A percentile compares a stretch with the other conserved stretches of the same genome.
Evolutionary conservation across 2,113 vertebrate species (phyloP).

Genomic region (Etheostoma spectabile): DNA sequence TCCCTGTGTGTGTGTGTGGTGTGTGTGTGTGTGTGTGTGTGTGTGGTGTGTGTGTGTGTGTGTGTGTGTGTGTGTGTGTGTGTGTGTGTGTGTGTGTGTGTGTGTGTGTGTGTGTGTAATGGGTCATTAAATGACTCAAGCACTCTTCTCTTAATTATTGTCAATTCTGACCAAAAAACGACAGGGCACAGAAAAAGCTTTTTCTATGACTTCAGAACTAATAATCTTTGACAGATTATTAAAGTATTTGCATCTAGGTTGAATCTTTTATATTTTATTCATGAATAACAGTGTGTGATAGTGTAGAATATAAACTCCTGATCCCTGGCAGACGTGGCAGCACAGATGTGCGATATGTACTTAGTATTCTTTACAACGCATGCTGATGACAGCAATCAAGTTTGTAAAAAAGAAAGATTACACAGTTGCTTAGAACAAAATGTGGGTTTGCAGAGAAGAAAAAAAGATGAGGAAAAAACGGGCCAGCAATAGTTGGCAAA

Average conservation of each 20-base stretch:
- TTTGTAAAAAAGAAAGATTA: neutral
- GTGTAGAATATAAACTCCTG: slow-evolving; percentile 3
- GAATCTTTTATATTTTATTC: slow-evolving; percentile 35
- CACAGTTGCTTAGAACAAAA: slow-evolving; percentile 3
- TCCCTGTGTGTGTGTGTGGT: too few species aligned
- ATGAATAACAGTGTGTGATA: slow-evolving; percentile 24
- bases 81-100: too few species aligned
- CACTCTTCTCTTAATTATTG: neutral
- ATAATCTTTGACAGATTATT: slow-evolving; percentile 24
- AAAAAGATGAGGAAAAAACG: neutral
- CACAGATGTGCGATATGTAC: slow-evolving; percentile 15
- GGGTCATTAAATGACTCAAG: too few species aligned
- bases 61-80: too few species aligned
- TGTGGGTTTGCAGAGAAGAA: neutral
- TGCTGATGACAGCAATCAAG: slow-evolving; percentile 27
- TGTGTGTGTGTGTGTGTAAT: too few species aligned
- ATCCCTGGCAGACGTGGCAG: slow-evolving; percentile 8
- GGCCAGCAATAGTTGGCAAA: neutral
- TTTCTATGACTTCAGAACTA: slow-evolving; percentile 11
- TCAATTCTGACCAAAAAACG: neutral
- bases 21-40: too few species aligned
- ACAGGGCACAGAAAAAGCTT: neutral
- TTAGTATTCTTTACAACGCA: slow-evolving; percentile 17
- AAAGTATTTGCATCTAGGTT: slow-evolving; percentile 20
- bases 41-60: too few species aligned